Conservation (phyloP, 2,113 vertebrate genomes). For the Ursus arctos region DNA sequence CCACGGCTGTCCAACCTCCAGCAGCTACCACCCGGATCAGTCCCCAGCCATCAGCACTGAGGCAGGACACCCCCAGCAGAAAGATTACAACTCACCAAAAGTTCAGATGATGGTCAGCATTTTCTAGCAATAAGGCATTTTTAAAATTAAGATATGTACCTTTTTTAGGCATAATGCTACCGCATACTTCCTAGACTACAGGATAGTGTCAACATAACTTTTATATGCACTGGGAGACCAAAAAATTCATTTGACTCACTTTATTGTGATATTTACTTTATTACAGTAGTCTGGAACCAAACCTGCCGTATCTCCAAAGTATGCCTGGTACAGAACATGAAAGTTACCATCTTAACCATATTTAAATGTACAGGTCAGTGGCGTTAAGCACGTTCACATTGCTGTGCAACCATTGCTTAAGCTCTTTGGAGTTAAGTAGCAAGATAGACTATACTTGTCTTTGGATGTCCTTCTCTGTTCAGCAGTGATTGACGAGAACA, state of each 20-base stretch:
- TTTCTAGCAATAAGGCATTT: not conserved
- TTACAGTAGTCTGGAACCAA: not conserved
- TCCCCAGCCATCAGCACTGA: not conserved
- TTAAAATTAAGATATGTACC: not conserved
- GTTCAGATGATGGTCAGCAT: not conserved
- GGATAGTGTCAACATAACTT: not conserved
- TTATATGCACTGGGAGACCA: not conserved
- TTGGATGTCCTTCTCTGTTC: not conserved
- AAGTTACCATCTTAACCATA: not conserved
- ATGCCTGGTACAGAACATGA: not conserved
- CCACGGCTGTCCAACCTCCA: not conserved
- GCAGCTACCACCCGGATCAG: not conserved
- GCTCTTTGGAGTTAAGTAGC: not conserved
- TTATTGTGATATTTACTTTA: not conserved
- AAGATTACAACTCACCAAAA: not conserved
- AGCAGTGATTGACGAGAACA: not conserved
- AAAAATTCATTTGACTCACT: not conserved
- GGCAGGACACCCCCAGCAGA: not conserved
- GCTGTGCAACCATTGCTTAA: not conserved
- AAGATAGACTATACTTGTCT: not conserved
- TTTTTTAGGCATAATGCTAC: not conserved
- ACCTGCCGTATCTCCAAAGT: not conserved
- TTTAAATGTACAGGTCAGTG: not conserved
- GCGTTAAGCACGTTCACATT: not conserved
- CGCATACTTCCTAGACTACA: not conserved